Conservation (phyloP, 2,797 vertebrate genomes). For the Setipinna tenuifilis region DNA sequence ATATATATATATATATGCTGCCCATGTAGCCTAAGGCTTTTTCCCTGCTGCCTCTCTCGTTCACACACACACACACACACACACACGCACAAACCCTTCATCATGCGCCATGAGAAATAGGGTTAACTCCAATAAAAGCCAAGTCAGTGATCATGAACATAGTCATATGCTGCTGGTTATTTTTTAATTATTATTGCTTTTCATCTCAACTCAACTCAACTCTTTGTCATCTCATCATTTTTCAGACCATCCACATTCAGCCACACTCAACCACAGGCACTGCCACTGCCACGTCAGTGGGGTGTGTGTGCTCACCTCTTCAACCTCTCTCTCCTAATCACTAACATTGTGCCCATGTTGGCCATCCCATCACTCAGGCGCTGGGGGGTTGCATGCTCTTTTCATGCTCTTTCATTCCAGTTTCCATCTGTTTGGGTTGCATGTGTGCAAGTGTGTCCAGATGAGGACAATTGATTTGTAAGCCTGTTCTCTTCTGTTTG, state of each 20-base stretch:
- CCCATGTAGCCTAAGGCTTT: neutral
- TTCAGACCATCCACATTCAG: neutral
- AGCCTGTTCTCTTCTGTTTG: constrained; percentile 50
- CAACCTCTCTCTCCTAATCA: neutral
- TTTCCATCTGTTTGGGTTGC: constrained; percentile 24
- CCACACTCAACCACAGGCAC: too few species aligned
- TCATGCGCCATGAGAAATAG: neutral
- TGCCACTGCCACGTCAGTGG: too few species aligned
- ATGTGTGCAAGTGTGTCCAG: neutral
- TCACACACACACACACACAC: neutral
- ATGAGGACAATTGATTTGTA: neutral
- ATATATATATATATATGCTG: constrained; percentile 11
- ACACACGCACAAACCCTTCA: neutral
- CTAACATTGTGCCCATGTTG: neutral
- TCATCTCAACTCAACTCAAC: neutral
- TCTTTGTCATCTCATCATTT: neutral
- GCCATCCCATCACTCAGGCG: neutral
- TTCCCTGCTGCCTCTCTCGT: neutral
- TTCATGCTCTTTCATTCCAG: constrained; percentile 29
- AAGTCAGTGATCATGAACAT: neutral
- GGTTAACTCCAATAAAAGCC: neutral
- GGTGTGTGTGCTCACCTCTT: too few species aligned
- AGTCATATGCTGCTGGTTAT: neutral
- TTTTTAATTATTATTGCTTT: neutral
- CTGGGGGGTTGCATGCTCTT: constrained; percentile 71